Conservation (phyloP, 2,888 invertebrate species). For the Neoscelio sp. region DNA sequence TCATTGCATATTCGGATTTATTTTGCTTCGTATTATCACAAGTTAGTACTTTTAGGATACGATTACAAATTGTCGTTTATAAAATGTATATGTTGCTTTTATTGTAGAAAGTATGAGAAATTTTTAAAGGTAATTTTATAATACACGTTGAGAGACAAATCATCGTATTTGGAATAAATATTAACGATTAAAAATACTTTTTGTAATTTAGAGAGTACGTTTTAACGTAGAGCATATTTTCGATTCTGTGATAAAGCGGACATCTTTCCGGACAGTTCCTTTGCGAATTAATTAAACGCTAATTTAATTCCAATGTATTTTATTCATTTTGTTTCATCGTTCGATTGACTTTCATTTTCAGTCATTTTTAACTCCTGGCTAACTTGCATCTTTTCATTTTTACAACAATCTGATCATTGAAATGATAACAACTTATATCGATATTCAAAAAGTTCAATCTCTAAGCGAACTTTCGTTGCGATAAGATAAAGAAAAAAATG, state of each 20-base stretch:
- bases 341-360: constrained; percentile 51
- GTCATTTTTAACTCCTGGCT: constrained; percentile 53
- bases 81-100: constrained; percentile 54
- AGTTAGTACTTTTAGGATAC: constrained; percentile 57
- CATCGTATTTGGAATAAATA: constrained; percentile 15
- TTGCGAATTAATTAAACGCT: constrained; percentile 11
- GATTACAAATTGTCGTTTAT: constrained; percentile 54
- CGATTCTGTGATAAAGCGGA: constrained; percentile 18
- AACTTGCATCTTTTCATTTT: constrained; percentile 15
- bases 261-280: not conserved
- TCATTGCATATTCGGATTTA: constrained; percentile 47
- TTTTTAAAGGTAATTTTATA: too few relatives aligned
- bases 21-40: constrained; percentile 62
- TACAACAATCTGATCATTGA: not conserved
- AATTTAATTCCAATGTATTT: constrained; percentile 55
- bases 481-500: too few relatives aligned
- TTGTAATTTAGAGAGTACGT: too few relatives aligned
- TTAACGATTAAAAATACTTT: constrained; percentile 2
- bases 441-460: too few relatives aligned
- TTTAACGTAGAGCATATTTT: too few relatives aligned
- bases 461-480: too few relatives aligned
- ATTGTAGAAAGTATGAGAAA: constrained; percentile 56
- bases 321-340: constrained; percentile 29
- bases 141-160: too few relatives aligned
- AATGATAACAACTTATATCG: too few relatives aligned